Evolutionary conservation across 2,888 invertebrate genomes (phyloP).

Genomic region (Orthosia cruda): DNA sequence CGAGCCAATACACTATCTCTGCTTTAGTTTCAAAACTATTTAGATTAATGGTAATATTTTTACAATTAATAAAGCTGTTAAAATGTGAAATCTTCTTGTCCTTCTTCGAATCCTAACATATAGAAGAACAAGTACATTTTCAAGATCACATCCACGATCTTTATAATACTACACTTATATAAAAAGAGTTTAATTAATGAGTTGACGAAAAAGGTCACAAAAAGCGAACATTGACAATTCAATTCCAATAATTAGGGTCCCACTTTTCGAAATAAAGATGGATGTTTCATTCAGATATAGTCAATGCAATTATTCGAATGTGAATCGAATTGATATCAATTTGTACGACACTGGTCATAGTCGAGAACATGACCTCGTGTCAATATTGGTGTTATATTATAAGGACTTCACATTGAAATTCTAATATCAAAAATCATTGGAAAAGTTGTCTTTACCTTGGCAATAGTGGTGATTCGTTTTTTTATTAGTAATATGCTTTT

Average conservation of each 20-base stretch:
- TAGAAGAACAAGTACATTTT: no score
- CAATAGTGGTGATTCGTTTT: neutral
- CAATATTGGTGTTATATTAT: constrained; percentile 25
- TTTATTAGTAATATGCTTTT: neutral
- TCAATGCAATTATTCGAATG: constrained; percentile 56
- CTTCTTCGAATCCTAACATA: no score
- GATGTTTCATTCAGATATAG: constrained; percentile 42
- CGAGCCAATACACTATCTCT: neutral
- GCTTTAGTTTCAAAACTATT: neutral
- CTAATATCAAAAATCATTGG: constrained; percentile 6
- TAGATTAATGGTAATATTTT: neutral
- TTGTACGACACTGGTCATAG: constrained; percentile 23
- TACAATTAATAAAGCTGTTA: no score
- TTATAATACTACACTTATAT: no score
- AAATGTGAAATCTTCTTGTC: no score
- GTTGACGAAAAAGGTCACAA: neutral
- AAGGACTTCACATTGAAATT: constrained; percentile 32
- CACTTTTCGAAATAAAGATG: constrained; percentile 43
- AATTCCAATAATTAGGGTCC: constrained; percentile 26
- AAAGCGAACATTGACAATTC: constrained; percentile 6
- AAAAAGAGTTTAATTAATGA: neutral
- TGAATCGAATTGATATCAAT: constrained; percentile 61
- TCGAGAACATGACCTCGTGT: constrained; percentile 39
- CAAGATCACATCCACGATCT: no score
- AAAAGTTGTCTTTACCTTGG: constrained; percentile 10